Conservation (phyloP, 2,113 vertebrate genomes). For the Cranoglanis bouderius region DNA sequence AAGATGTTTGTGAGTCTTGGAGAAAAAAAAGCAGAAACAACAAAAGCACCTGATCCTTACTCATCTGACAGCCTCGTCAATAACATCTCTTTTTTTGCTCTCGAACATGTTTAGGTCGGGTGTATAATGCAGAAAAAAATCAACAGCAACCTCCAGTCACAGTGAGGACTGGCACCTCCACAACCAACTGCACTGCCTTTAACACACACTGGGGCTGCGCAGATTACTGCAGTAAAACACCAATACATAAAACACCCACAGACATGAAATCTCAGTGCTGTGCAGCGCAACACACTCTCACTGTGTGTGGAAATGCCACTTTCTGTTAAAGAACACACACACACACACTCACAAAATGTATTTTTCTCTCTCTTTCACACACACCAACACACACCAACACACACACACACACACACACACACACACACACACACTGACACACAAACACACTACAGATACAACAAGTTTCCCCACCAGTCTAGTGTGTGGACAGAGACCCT, state of each 20-base stretch:
- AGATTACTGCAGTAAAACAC: slow-evolving; percentile 8
- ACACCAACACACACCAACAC: not conserved
- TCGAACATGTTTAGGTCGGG: not conserved
- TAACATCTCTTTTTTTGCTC: not conserved
- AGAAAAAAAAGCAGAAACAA: not conserved
- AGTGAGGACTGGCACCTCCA: not conserved
- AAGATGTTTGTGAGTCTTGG: not conserved
- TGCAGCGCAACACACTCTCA: not conserved
- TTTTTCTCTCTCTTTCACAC: not conserved
- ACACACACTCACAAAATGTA: not conserved
- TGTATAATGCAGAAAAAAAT: not conserved
- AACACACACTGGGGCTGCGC: not conserved
- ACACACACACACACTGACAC: slow-evolving; percentile 17
- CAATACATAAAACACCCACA: slow-evolving; percentile 41
- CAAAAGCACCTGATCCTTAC: not conserved
- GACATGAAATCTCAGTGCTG: slow-evolving; percentile 10
- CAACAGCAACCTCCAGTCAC: not conserved
- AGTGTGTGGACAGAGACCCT: slow-evolving; percentile 18
- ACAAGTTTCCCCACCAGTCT: not conserved
- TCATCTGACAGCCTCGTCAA: not conserved
- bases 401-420: slow-evolving; percentile 17
- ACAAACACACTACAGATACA: not conserved
- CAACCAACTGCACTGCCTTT: slow-evolving; percentile 8
- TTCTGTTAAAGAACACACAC: slow-evolving; percentile 10
- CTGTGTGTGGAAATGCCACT: not conserved